A percentile compares a stretch with the other conserved stretches of the same genome.
Conservation (phyloP, 1,140 invertebrate genomes). For the Babylonia areolata region DNA sequence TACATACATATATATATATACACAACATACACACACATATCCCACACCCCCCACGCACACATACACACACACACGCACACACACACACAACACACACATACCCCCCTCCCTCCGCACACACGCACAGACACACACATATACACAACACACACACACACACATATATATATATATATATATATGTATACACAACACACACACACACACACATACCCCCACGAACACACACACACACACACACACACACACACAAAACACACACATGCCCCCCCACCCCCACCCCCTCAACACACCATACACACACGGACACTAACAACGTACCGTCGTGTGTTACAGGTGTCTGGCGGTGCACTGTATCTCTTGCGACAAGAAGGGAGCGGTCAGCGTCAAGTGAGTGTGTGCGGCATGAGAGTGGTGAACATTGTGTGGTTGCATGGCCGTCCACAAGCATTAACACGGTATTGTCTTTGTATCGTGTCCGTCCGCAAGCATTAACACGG, state of each 20-base stretch:
- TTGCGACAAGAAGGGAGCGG: background rate
- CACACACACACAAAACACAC: too few species aligned
- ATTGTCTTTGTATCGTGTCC: too few species aligned
- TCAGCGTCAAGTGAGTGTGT: background rate
- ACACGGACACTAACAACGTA: background rate
- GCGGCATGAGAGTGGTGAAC: too few species aligned
- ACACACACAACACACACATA: too few species aligned
- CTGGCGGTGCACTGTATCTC: background rate
- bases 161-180: background rate
- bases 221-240: background rate
- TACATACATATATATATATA: too few species aligned
- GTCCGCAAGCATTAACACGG: too few species aligned
- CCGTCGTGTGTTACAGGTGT: background rate
- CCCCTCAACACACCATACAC: background rate
- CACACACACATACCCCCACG: background rate
- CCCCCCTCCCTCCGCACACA: too few species aligned
- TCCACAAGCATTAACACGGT: too few species aligned
- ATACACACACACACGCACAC: background rate
- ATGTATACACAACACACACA: background rate
- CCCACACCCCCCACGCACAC: too few species aligned
- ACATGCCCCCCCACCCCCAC: too few species aligned
- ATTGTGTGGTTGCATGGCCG: too few species aligned
- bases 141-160: conserved; percentile 9
- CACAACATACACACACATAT: too few species aligned
- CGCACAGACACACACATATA: background rate